Evolutionary conservation across 2,113 vertebrate species (phyloP).

Genomic region (Phoenicopterus ruber): DNA sequence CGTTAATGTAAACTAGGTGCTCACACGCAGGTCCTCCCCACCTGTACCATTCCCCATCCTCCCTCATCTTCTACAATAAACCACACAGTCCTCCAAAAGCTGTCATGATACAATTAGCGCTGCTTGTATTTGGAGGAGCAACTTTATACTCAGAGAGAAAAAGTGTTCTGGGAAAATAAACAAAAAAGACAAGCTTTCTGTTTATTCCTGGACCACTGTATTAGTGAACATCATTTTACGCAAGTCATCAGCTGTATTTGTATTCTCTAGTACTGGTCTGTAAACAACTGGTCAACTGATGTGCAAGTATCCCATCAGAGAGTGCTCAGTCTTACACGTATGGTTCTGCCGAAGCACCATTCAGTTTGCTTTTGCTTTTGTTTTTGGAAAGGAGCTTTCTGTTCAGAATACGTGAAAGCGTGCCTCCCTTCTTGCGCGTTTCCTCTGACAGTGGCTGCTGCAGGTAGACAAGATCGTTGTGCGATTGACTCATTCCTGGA

Average conservation of each 20-base stretch:
- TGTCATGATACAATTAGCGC: background rate
- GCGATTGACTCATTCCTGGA: slow-evolving; percentile 94
- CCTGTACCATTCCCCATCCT: background rate
- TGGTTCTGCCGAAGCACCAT: slow-evolving; percentile 66
- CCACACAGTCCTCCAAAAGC: background rate
- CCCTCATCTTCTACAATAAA: background rate
- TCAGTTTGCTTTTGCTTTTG: slow-evolving; percentile 78
- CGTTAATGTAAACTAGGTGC: background rate
- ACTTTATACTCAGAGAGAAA: background rate
- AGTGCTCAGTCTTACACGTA: background rate
- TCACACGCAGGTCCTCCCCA: background rate
- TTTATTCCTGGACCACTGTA: background rate
- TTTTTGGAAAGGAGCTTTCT: slow-evolving; percentile 81
- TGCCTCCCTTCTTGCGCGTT: slow-evolving; percentile 79
- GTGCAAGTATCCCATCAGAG: background rate
- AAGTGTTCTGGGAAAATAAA: background rate
- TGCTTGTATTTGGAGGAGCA: background rate
- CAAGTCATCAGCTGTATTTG: background rate
- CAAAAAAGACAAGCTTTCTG: background rate
- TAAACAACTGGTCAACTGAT: slow-evolving; percentile 51
- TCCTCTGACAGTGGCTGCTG: slow-evolving; percentile 79
- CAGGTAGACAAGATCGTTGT: slow-evolving; percentile 93
- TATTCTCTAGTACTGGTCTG: slow-evolving; percentile 31
- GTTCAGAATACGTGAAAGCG: slow-evolving; percentile 83
- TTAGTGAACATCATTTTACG: background rate